These are phyloP conservation scores for Perithous albicinctus DNA, from an alignment of 2,888 invertebrate species.

Conservation along the genomic window DNA sequence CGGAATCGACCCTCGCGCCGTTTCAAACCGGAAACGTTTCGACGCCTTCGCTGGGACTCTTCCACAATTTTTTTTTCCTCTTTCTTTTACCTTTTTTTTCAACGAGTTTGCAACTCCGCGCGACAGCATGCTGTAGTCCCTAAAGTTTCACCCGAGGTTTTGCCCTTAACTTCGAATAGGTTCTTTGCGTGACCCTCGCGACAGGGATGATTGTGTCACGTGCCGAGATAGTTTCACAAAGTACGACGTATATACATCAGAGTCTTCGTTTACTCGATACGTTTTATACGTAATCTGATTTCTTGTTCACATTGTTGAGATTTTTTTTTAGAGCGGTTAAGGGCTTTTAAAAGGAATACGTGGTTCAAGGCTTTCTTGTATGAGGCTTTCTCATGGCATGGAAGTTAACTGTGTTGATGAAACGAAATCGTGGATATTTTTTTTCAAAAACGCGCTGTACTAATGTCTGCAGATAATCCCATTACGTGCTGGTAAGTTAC, in stretches of 20 bases:
- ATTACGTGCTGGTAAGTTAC: neutral
- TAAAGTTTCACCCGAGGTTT: slow-evolving; percentile 2
- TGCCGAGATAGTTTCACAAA: neutral
- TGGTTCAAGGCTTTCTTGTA: too few relatives aligned
- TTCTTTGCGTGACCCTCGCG: neutral
- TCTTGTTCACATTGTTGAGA: neutral
- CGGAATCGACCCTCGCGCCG: neutral
- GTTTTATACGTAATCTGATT: neutral
- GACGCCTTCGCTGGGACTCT: slow-evolving; percentile 22
- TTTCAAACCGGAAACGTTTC: slow-evolving; percentile 41
- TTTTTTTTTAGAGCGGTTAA: neutral
- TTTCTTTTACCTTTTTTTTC: too few relatives aligned
- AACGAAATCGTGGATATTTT: too few relatives aligned
- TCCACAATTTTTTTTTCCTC: neutral
- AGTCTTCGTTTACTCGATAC: neutral
- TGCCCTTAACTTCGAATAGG: neutral
- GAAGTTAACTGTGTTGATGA: too few relatives aligned
- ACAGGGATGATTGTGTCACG: neutral
- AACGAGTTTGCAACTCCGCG: neutral
- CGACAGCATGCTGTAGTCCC: neutral
- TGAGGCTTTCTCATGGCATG: too few relatives aligned
- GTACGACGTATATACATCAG: neutral
- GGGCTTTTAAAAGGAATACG: too few relatives aligned
- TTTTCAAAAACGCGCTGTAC: too few relatives aligned
- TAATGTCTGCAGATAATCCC: too few relatives aligned